Evolutionary conservation across 2,797 vertebrate species (phyloP).

Genomic region (Heteromormyrus szaboi): DNA sequence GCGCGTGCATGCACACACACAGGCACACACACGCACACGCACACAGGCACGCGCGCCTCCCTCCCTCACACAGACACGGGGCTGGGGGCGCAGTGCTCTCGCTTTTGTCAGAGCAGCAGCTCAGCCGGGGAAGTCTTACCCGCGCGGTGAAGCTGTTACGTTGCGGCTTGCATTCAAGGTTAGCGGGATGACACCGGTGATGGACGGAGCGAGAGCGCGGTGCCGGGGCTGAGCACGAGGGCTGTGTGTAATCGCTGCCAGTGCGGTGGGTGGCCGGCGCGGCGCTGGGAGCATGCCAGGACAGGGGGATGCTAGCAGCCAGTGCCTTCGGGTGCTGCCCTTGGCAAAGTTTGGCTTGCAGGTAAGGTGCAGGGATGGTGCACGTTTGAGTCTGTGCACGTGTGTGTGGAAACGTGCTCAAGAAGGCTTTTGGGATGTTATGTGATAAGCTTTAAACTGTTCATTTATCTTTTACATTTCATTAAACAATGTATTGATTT

Average conservation of each 20-base stretch:
- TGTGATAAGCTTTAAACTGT: background rate
- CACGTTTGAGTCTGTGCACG: background rate
- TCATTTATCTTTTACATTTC: background rate
- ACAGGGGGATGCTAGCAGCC: conserved; percentile 13
- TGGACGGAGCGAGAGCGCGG: conserved; percentile 20
- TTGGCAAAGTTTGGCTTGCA: conserved; percentile 8
- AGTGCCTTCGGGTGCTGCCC: conserved; percentile 4
- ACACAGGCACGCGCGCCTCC: background rate
- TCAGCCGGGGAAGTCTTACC: conserved; percentile 51
- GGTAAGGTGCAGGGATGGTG: background rate
- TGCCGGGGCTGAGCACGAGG: background rate
- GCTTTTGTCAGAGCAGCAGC: conserved; percentile 60
- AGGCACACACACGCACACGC: background rate
- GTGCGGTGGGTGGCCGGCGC: conserved; percentile 19
- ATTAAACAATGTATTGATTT: background rate
- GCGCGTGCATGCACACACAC: conserved; percentile 30
- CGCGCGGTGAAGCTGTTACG: conserved; percentile 45
- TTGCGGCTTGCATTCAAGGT: conserved; percentile 45
- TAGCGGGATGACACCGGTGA: conserved; percentile 45
- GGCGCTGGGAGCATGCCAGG: background rate
- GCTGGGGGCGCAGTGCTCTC: conserved; percentile 56
- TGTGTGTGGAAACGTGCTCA: background rate
- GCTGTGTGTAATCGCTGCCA: conserved; percentile 18
- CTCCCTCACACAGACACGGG: conserved; percentile 18
- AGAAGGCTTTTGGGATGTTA: background rate